A percentile compares a stretch with the other conserved stretches of the same genome.
Evolutionary conservation across 1,140 invertebrate genomes (phyloP).

Genomic region (Platorchestia sp.): DNA sequence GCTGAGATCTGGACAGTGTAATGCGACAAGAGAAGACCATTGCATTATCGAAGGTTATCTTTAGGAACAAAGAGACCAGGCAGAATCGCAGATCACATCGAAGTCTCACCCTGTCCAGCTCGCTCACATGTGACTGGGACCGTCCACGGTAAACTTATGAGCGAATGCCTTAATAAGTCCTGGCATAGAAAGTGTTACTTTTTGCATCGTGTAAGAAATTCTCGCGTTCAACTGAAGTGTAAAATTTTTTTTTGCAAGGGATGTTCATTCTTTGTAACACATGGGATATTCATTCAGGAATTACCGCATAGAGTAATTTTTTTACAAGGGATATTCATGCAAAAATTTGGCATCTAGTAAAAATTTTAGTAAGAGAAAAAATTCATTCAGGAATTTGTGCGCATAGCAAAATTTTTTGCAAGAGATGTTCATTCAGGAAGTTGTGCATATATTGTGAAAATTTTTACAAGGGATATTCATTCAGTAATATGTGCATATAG

Average conservation of each 20-base stretch:
- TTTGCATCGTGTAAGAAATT: not conserved
- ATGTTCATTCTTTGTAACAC: not conserved
- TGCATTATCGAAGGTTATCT: conserved; percentile 36
- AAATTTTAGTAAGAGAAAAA: too few relatives aligned
- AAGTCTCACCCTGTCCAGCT: conserved; percentile 29
- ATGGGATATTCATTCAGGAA: not conserved
- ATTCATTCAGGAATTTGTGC: too few relatives aligned
- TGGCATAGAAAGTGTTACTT: not conserved
- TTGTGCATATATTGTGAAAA: not conserved
- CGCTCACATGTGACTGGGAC: not conserved
- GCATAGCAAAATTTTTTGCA: too few relatives aligned
- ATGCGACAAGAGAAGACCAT: conserved; percentile 55
- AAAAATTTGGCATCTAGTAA: too few relatives aligned
- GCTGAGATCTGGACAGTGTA: conserved; percentile 39
- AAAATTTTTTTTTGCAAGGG: not conserved
- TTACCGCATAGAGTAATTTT: not conserved
- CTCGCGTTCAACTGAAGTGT: not conserved
- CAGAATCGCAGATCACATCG: not conserved
- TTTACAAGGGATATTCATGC: too few relatives aligned
- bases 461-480: too few relatives aligned
- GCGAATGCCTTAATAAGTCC: not conserved
- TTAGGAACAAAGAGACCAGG: not conserved
- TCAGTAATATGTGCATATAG: too few relatives aligned
- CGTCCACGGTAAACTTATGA: not conserved
- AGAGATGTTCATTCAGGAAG: not conserved